phyloP scores from a whole-genome alignment of 2,888 invertebrate species.

The Lacanobia oleracea region DNA sequence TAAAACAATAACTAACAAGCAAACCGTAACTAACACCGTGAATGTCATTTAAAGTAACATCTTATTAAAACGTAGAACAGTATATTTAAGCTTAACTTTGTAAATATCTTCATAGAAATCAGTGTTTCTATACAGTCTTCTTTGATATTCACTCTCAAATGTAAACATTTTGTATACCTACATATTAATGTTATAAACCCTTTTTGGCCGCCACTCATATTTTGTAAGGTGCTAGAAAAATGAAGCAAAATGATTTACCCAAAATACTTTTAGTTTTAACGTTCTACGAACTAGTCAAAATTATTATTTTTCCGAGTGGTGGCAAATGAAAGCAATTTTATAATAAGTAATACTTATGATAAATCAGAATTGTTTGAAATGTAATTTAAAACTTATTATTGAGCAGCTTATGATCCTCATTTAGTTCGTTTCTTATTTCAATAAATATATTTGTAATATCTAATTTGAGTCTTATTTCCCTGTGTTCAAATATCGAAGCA shows the following conservation, averaged over 20 bases:
- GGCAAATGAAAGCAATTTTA: constrained; percentile 72
- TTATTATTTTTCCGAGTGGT: constrained; percentile 79
- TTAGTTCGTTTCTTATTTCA: constrained; percentile 88
- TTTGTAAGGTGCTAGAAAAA: constrained; percentile 82
- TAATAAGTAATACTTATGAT: constrained; percentile 20
- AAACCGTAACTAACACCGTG: constrained; percentile 58
- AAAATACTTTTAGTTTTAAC: constrained; percentile 66
- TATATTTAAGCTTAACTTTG: constrained; percentile 86
- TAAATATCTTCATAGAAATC: constrained; percentile 86
- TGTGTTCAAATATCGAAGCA: neutral
- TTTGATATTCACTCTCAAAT: constrained; percentile 83
- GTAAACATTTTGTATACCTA: constrained; percentile 86
- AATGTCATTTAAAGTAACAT: constrained; percentile 68
- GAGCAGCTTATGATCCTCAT: constrained; percentile 84
- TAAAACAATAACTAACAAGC: constrained; percentile 48
- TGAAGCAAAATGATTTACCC: constrained; percentile 53
- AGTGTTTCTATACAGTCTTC: constrained; percentile 85
- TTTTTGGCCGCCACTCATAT: constrained; percentile 64
- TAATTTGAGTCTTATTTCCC: constrained; percentile 73
- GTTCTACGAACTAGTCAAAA: constrained; percentile 88
- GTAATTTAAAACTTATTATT: constrained; percentile 79
- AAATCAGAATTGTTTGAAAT: constrained; percentile 71
- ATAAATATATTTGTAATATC: constrained; percentile 90
- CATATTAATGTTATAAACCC: constrained; percentile 64
- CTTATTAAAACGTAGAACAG: constrained; percentile 74